A percentile compares a stretch with the other conserved stretches of the same genome.
These are phyloP conservation scores for Magallana ariakensis DNA, from an alignment of 1,140 invertebrate genomes.

Conservation along the genomic window DNA sequence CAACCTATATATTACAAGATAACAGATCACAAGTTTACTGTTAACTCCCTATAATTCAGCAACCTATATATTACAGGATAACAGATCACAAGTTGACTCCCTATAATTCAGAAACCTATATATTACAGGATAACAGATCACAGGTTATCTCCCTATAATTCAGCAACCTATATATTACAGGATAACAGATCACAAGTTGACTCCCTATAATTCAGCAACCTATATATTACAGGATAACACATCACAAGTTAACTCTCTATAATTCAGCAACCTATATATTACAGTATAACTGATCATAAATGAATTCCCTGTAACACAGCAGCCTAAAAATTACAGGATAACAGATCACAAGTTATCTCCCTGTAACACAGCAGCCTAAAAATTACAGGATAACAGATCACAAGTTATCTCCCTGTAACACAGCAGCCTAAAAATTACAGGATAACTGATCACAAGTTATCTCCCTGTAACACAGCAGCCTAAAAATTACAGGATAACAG, in stretches of 20 bases:
- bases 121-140: not conserved
- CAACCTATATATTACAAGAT: no score
- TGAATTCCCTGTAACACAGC: not conserved
- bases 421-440: not conserved
- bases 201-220: not conserved
- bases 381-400: not conserved
- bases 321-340: no score
- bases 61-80: no score
- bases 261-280: no score
- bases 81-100: no score
- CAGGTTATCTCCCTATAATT: not conserved
- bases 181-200: not conserved
- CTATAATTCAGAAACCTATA: not conserved
- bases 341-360: no score
- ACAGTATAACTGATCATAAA: no score
- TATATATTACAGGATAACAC: not conserved
- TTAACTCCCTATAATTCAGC: no score
- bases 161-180: not conserved
- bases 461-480: not conserved
- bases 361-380: not conserved
- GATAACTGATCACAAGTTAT: not conserved
- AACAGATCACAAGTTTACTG: no score
- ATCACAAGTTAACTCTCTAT: no score
- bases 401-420: not conserved
- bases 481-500: no score